Evolutionary conservation across 2,113 vertebrate species (phyloP).

Genomic region (Nothocercus nigrocapillus): DNA sequence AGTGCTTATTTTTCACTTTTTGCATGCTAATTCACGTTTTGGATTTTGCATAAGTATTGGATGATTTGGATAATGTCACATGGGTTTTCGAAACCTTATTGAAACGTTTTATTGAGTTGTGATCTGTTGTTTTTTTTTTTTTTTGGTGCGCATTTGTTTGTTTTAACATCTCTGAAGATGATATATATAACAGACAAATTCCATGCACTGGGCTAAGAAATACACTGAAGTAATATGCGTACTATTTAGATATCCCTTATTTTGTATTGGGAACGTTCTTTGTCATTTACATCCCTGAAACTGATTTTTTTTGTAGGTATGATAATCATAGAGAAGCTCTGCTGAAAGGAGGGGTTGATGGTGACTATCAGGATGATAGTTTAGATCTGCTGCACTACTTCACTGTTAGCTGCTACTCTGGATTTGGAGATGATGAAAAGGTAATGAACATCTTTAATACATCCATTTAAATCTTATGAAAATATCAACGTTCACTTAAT

Average conservation of each 20-base stretch:
- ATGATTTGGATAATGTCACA: not conserved
- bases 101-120: not conserved
- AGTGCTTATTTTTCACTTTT: accelerated
- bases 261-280: not conserved
- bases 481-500: not conserved
- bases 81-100: not conserved
- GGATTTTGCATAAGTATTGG: accelerated
- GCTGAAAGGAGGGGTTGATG: constrained; percentile 88
- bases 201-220: not conserved
- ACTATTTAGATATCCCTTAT: not conserved
- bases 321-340: constrained; percentile 95
- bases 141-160: not conserved
- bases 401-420: constrained; percentile 93
- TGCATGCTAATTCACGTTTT: not conserved
- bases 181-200: not conserved
- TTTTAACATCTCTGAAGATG: not conserved
- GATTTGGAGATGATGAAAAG: constrained; percentile 91
- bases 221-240: accelerated
- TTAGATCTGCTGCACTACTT: constrained; percentile 92
- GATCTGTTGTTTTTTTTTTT: not conserved
- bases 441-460: constrained; percentile 63
- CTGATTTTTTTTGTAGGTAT: constrained; percentile 83
- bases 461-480: not conserved
- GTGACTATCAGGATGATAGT: constrained; percentile 92
- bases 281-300: not conserved